Percentiles rank a stretch among this genome's conserved stretches.
Evolutionary conservation across 2,113 vertebrate genomes (phyloP).

Genomic region (Oxygymnocypris stewartii): DNA sequence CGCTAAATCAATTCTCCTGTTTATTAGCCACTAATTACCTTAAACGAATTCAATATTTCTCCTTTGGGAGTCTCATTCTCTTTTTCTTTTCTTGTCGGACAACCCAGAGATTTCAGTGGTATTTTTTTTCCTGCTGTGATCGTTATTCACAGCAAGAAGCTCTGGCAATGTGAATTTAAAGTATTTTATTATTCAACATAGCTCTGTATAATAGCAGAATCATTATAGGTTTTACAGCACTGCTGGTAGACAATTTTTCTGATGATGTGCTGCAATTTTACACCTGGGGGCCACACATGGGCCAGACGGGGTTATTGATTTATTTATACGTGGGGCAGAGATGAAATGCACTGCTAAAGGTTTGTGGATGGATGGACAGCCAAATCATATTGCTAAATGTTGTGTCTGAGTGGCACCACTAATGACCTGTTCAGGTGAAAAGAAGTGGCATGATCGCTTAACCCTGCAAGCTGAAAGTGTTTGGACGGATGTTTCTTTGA

Average conservation of each 20-base stretch:
- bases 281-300: slow-evolving; percentile 12
- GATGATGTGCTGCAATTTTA: slow-evolving; percentile 22
- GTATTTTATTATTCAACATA: slow-evolving; percentile 40
- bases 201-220: slow-evolving; percentile 25
- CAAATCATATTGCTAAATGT: slow-evolving; percentile 21
- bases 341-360: slow-evolving; percentile 23
- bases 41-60: not conserved
- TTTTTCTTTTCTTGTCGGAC: not conserved
- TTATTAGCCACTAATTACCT: slow-evolving; percentile 33
- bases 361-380: not conserved
- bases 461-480: not conserved
- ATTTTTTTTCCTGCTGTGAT: slow-evolving; percentile 11
- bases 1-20: slow-evolving; percentile 15
- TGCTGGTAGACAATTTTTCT: slow-evolving; percentile 18
- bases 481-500: not conserved
- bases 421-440: slow-evolving; percentile 15
- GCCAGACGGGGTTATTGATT: slow-evolving; percentile 18
- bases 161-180: slow-evolving; percentile 20
- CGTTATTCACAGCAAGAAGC: not conserved
- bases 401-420: slow-evolving; percentile 10
- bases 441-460: slow-evolving; percentile 8
- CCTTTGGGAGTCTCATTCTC: not conserved
- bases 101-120: not conserved
- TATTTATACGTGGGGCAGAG: slow-evolving; percentile 10
- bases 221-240: slow-evolving; percentile 27